phyloP scores from a whole-genome alignment of 2,888 invertebrate genomes.

The Cancer borealis region DNA sequence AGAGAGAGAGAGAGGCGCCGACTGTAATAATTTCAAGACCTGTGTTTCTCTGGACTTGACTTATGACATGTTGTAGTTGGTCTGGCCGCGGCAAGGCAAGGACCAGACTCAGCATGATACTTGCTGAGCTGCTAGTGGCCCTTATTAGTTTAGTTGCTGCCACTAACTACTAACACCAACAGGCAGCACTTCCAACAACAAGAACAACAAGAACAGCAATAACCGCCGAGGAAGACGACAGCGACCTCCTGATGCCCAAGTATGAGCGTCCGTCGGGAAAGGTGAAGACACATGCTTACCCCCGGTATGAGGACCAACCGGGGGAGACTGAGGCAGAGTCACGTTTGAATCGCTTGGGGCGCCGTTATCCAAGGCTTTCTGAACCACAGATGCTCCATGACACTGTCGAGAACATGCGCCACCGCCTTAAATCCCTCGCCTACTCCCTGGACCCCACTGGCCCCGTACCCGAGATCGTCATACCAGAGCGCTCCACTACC shows the following conservation, averaged over 20 bases:
- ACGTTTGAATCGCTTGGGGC: conserved; percentile 60
- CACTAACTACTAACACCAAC: conserved; percentile 62
- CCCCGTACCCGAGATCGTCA: conserved; percentile 76
- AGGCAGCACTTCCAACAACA: conserved; percentile 46
- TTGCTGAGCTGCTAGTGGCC: conserved; percentile 9
- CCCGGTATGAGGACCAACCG: not conserved
- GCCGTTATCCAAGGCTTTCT: conserved; percentile 76
- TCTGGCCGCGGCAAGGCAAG: not conserved
- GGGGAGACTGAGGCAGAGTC: conserved; percentile 71
- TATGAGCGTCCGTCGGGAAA: conserved; percentile 13
- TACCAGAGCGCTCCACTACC: conserved; percentile 64
- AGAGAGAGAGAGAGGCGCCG: conserved; percentile 4
- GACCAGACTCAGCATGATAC: conserved; percentile 24
- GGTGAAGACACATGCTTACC: conserved; percentile 46
- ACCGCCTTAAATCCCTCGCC: conserved; percentile 76
- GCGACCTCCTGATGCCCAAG: conserved; percentile 21
- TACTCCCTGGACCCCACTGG: conserved; percentile 77
- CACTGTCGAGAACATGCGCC: conserved; percentile 77
- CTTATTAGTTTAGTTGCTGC: not conserved
- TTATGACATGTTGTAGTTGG: not conserved
- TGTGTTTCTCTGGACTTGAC: not conserved
- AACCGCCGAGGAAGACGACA: conserved; percentile 26
- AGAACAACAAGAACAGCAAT: not conserved
- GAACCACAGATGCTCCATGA: conserved; percentile 77
- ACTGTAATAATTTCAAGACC: not conserved